phyloP scores from a whole-genome alignment of 92 coral and sea anemone genomes.

The Palythoa heliodiscus region DNA sequence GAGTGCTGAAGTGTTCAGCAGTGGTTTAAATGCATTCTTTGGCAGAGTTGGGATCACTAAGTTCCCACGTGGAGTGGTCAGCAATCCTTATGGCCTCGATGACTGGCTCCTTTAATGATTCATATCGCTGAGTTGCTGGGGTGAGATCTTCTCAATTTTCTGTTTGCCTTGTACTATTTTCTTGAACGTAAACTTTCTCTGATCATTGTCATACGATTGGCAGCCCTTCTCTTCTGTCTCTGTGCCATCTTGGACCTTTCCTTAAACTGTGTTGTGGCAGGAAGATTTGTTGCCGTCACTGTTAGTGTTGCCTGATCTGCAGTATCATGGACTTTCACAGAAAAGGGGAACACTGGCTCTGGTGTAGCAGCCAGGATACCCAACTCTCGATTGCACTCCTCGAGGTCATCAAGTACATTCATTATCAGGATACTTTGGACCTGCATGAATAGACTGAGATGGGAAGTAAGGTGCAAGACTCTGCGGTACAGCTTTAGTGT shows the following conservation, averaged over 20 bases:
- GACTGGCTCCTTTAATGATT: constrained; percentile 47
- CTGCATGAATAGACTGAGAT: constrained; percentile 56
- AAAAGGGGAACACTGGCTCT: constrained; percentile 40
- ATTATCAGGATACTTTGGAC: constrained; percentile 42
- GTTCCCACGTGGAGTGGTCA: constrained; percentile 50
- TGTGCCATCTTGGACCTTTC: constrained; percentile 46
- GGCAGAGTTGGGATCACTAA: constrained; percentile 37
- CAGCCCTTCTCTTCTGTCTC: constrained; percentile 49
- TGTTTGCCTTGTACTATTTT: constrained; percentile 49
- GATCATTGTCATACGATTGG: constrained; percentile 41
- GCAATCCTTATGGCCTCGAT: constrained; percentile 42
- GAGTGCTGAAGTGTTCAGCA: constrained; percentile 43
- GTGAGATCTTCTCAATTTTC: constrained; percentile 48
- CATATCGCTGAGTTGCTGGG: constrained; percentile 36
- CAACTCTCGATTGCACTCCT: constrained; percentile 46
- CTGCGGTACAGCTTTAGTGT: constrained; percentile 52
- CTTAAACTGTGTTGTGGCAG: constrained; percentile 48
- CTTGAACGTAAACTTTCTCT: constrained; percentile 48
- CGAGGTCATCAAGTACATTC: constrained; percentile 39
- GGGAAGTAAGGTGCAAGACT: constrained; percentile 56
- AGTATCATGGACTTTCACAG: neutral
- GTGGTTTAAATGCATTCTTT: constrained; percentile 32
- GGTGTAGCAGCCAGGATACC: constrained; percentile 37
- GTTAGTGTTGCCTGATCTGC: neutral
- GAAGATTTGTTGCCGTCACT: constrained; percentile 46